Evolutionary conservation across 1,140 invertebrate species (phyloP), one percentile per base, ranked within the genome.

Genomic region (Vanessa tameamea): DNA sequence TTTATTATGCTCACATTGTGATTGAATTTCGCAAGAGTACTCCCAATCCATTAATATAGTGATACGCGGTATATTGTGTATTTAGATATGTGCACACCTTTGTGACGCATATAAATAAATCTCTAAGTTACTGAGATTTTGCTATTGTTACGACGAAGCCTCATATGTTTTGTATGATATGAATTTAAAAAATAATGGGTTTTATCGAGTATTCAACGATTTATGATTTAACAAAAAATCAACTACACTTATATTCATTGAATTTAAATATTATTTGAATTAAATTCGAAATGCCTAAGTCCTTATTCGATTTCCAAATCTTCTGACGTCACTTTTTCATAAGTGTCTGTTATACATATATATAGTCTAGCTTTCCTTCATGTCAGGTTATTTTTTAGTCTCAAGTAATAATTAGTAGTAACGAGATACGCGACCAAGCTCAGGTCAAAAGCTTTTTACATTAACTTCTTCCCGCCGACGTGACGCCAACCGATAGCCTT

Each of bases 1-100:
- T 77, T 76, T 76, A 76, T 69, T 77, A 77, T 53, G 67, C 67
- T 73, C 50, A 61, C 63, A 77, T 77, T 77, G 71, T 77, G 71
- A 73, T 70, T 70, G 76, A 63, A 73, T 70, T 73, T 68, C 64
- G 70, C 47, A 69, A 72, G 69, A 67, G 74, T 64, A 64, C 64
- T 73, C 71, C 61, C 66, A 77, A 63, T 69, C 67, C 66, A 77
- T 77, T 72, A 69, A 74, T 64, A 64, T 69, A 57, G 57, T 61
- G 57, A 61, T 61, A 61, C 57, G 57, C 57, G 57, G 23, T 11
- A 55, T 61, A 37, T 37, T n/a, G 57, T 61, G 26, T 61, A 61
- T 61, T 61, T 23, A 61, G 13, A 61, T 26, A 43, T 61, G 43
- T 26, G 57, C 48, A 51, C n/a, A n/a, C 4, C 26, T 61, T 31